Evolutionary conservation across 2,888 invertebrate genomes (phyloP).

Genomic region (Tubiluchus corallicola): DNA sequence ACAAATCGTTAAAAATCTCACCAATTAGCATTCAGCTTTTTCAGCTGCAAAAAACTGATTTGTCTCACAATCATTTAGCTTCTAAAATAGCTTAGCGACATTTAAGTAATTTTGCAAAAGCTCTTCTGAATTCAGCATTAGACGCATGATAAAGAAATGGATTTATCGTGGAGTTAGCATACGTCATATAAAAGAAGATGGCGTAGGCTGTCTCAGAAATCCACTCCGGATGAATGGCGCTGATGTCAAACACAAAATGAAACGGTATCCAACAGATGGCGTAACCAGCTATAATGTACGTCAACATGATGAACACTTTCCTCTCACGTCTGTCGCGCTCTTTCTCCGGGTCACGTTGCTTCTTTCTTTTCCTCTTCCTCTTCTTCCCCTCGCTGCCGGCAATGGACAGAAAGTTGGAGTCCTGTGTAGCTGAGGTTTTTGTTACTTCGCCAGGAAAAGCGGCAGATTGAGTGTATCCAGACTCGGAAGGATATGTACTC

Average conservation of each 20-base stretch:
- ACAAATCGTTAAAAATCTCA: too few relatives aligned
- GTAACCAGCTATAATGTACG: neutral
- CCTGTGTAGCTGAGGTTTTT: neutral
- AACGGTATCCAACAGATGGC: conserved; percentile 3
- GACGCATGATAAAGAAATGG: conserved; percentile 3
- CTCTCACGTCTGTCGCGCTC: neutral
- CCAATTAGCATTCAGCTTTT: too few relatives aligned
- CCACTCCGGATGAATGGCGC: neutral
- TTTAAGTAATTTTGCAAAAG: neutral
- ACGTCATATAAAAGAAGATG: neutral
- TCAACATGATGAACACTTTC: neutral
- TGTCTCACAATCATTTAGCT: too few relatives aligned
- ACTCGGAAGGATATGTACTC: neutral
- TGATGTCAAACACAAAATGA: conserved; percentile 3
- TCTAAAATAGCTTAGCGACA: too few relatives aligned
- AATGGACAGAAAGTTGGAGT: too few relatives aligned
- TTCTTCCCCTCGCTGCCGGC: too few relatives aligned
- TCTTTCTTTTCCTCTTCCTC: too few relatives aligned
- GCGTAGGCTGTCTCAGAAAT: neutral
- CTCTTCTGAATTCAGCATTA: neutral
- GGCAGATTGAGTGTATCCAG: neutral
- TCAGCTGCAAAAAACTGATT: too few relatives aligned
- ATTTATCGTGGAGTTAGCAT: neutral
- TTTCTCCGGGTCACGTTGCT: neutral
- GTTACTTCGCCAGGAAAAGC: neutral